Base-by-base conservation (phyloP, 2,888 invertebrate species). In the Pammene aurita region DNA sequence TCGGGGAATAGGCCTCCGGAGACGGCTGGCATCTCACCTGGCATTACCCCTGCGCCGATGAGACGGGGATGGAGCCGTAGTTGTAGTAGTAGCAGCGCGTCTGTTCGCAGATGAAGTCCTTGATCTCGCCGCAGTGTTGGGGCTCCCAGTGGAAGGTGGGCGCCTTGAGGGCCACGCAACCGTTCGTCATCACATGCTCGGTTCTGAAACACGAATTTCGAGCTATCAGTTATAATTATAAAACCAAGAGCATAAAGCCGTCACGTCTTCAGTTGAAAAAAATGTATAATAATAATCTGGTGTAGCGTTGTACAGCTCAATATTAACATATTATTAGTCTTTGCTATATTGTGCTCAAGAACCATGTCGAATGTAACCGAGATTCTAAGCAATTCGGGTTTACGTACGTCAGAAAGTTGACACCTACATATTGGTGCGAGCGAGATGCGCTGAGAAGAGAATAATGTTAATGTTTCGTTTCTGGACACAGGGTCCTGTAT, bases 71-170 rank as follows among this genome's bases (percentile, higher is more conserved):
- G 89, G 96, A 96, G 87, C 96, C 97, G 90, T 97, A 97, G 93
- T 97, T 97, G 94, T 96, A 97, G 93, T 96, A 97, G 91, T 97
- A 97, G 93, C 97, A 97, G 84, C 97, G 95, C 73, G 97, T 97
- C 93, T 97, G 96, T 93, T 97, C 97, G 93, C 97, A 97, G 84
- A 97, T 96, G 89, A 97, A 97, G 91, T 97, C 96, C 93, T 96
- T 97, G 80, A 96, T 94, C 81, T 95, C 94, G 73, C 95, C 95
- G 87, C 97, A 97, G 89, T 97, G 96, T 84, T 96, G 95, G 14
- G 96, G 95, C 89, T 95, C 95, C 97, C 97, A 97, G 84, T 95
- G 94, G 87, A 96, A 94, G 71, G 94, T 94, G 48, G 96, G 96
- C 76, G 96, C 96, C 83, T 95, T 95, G 82, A 97, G 94, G 64